Evolutionary conservation across 2,888 invertebrate genomes (phyloP).

Genomic region (Salticus scenicus): DNA sequence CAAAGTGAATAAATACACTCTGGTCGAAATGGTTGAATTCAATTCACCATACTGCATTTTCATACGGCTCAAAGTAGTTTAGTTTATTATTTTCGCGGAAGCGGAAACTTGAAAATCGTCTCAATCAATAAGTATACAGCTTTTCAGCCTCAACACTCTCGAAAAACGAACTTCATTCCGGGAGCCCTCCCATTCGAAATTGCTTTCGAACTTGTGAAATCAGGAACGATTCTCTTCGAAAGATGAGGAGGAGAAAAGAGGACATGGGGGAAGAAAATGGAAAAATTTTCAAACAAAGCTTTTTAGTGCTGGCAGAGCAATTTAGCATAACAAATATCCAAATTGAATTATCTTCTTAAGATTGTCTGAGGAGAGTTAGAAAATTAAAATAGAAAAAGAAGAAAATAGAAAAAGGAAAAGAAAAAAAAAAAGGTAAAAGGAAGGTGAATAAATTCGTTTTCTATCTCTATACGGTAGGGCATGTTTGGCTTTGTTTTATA

Average conservation of each 20-base stretch:
- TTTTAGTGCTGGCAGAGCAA: not conserved
- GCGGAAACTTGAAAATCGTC: not conserved
- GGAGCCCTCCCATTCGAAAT: not conserved
- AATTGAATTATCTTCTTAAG: constrained; percentile 12
- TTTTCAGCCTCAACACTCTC: not conserved
- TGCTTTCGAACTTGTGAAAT: not conserved
- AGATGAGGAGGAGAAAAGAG: not conserved
- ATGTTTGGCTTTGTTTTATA: not conserved
- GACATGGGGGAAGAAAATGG: not conserved
- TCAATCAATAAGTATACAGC: constrained; percentile 3
- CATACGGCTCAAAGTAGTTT: too few species aligned
- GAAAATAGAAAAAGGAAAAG: too few species aligned
- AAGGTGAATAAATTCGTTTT: not conserved
- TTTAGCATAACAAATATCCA: constrained; percentile 3
- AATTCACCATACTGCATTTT: too few species aligned
- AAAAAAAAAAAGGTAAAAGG: too few species aligned
- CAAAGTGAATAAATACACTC: too few species aligned
- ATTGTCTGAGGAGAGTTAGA: not conserved
- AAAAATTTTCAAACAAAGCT: constrained; percentile 10
- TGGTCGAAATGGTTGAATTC: too few species aligned
- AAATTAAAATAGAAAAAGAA: not conserved
- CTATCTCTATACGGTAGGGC: not conserved
- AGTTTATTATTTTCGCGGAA: not conserved
- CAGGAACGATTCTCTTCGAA: not conserved
- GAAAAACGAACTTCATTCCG: not conserved